These are phyloP conservation scores for Epiperipatus broadwayi DNA, from an alignment of 2,888 invertebrate genomes.

Conservation along the genomic window DNA sequence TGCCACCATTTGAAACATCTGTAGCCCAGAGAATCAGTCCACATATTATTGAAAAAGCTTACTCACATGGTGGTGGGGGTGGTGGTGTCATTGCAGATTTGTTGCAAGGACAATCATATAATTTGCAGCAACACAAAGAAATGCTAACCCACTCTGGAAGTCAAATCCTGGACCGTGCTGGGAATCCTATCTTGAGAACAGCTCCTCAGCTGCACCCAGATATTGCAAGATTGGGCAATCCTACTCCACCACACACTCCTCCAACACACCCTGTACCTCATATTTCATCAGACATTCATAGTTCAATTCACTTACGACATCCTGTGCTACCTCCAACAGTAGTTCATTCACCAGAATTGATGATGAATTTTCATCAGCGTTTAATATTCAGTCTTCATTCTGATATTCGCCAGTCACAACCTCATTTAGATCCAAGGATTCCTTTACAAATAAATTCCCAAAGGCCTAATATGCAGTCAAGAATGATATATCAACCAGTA, in stretches of 20 bases:
- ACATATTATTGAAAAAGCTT: slow-evolving; percentile 10
- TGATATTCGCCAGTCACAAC: neutral
- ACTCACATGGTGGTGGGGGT: slow-evolving; percentile 15
- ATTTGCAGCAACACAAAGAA: slow-evolving; percentile 19
- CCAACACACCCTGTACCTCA: no score
- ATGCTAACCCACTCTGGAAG: no score
- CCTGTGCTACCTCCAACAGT: no score
- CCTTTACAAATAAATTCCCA: no score
- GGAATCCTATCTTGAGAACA: slow-evolving; percentile 17
- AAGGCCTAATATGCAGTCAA: no score
- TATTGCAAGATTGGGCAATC: slow-evolving; percentile 17
- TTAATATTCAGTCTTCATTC: neutral
- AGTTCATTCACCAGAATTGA: slow-evolving; percentile 1
- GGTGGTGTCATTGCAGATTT: slow-evolving; percentile 20
- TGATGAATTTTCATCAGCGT: neutral
- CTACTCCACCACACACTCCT: slow-evolving; percentile 20
- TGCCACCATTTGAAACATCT: slow-evolving; percentile 15
- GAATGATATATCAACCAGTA: no score
- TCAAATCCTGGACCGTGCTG: slow-evolving; percentile 12
- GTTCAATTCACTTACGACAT: no score
- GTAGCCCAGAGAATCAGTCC: neutral
- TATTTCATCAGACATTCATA: no score
- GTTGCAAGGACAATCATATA: slow-evolving; percentile 18
- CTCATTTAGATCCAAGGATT: no score
- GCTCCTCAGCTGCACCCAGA: slow-evolving; percentile 18